phyloP scores from a whole-genome alignment of 2,888 invertebrate genomes.

The Dichetophora obliterata region DNA sequence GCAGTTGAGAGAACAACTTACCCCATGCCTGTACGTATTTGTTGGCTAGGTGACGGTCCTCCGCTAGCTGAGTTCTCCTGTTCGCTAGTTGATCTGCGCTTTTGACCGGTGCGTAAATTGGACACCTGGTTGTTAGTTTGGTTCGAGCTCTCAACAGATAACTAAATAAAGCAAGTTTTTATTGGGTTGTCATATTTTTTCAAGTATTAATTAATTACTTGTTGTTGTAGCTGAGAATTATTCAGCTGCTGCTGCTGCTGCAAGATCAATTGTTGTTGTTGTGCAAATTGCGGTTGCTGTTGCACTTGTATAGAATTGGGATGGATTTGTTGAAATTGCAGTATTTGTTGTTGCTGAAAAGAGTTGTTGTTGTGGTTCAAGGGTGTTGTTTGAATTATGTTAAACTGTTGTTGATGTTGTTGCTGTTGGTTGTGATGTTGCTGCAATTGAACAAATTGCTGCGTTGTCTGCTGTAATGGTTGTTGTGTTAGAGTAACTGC shows the following conservation, averaged over 20 bases:
- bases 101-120: constrained; percentile 21
- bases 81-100: constrained; percentile 25
- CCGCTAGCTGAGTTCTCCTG: neutral
- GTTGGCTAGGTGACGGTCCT: constrained; percentile 22
- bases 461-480: constrained; percentile 25
- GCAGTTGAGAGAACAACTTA: neutral
- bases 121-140: neutral
- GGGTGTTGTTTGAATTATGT: constrained; percentile 34
- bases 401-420: constrained; percentile 24
- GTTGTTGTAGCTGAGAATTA: neutral
- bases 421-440: constrained; percentile 15
- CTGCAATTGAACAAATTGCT: constrained; percentile 26
- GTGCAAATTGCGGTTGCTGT: too few relatives aligned
- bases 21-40: constrained; percentile 26
- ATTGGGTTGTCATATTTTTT: neutral
- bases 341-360: constrained; percentile 16
- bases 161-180: constrained; percentile 1
- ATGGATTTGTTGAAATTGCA: constrained; percentile 20
- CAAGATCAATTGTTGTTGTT: constrained; percentile 1
- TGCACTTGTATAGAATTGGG: constrained; percentile 13
- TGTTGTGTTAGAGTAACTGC: constrained; percentile 28
- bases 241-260: constrained; percentile 7
- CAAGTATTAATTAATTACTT: constrained; percentile 1
- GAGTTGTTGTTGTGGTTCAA: constrained; percentile 14
- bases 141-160: neutral